Conservation (phyloP, 2,888 invertebrate genomes). For the Lithophane ornitopus region DNA sequence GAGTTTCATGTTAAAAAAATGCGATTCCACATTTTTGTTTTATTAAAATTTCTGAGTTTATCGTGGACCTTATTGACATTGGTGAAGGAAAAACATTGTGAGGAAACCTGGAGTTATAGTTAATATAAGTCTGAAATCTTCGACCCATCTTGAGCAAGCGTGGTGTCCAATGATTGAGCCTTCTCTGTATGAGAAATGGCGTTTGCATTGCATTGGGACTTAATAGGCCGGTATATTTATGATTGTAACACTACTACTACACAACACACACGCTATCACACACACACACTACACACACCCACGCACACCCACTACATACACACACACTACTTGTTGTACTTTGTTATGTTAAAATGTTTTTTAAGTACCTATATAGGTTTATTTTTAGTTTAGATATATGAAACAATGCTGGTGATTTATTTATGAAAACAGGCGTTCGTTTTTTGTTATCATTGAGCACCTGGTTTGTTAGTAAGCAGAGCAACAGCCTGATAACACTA, state of each 20-base stretch:
- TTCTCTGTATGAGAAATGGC: neutral
- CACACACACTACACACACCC: too few relatives aligned
- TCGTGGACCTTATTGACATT: neutral
- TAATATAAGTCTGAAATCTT: too few relatives aligned
- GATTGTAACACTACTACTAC: too few relatives aligned
- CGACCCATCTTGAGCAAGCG: too few relatives aligned
- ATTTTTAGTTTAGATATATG: too few relatives aligned
- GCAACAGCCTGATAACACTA: neutral
- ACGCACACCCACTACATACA: too few relatives aligned
- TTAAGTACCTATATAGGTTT: too few relatives aligned
- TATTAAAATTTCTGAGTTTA: neutral
- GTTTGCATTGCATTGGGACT: too few relatives aligned
- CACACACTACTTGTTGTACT: too few relatives aligned
- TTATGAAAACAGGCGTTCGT: neutral
- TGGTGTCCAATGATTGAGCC: neutral
- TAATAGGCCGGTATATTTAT: too few relatives aligned
- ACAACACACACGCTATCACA: too few relatives aligned
- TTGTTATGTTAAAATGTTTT: too few relatives aligned
- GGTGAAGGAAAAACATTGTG: neutral
- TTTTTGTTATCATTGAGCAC: conserved; percentile 1
- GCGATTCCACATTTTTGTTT: neutral
- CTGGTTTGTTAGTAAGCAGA: neutral
- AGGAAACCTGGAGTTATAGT: neutral
- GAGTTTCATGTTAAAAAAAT: neutral
- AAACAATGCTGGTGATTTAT: neutral